Percentiles rank a stretch among this genome's conserved stretches.
These are phyloP conservation scores for Tetraodon nigroviridis DNA, from an alignment of 2,113 vertebrate genomes.

Conservation along the genomic window DNA sequence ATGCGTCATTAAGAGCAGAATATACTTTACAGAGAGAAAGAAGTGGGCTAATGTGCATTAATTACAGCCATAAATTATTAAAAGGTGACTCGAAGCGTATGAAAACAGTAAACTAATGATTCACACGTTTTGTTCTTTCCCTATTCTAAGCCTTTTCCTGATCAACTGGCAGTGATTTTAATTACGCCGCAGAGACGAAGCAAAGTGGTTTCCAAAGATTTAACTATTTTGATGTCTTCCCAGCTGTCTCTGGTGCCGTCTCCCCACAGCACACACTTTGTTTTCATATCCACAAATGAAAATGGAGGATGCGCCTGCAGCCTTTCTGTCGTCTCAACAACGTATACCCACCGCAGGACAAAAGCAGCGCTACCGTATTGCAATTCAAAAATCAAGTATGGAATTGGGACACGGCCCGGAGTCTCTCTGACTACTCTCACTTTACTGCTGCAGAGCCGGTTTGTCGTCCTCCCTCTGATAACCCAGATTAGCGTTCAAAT, in stretches of 20 bases:
- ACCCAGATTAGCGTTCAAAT: slow-evolving; percentile 10
- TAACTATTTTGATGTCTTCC: slow-evolving; percentile 34
- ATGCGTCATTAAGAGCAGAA: no score
- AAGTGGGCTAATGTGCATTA: no score
- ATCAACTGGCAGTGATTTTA: slow-evolving; percentile 12
- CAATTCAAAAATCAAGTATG: background rate
- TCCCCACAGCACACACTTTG: slow-evolving; percentile 34
- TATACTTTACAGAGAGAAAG: no score
- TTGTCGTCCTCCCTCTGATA: background rate
- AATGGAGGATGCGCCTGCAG: background rate
- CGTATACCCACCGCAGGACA: background rate
- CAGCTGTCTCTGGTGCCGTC: slow-evolving; percentile 31
- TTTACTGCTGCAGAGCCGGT: slow-evolving; percentile 1
- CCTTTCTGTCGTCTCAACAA: slow-evolving; percentile 6
- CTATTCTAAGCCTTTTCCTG: background rate
- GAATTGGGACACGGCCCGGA: background rate
- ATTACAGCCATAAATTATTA: no score
- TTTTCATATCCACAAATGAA: slow-evolving; percentile 40
- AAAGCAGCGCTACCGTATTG: background rate
- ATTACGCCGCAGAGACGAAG: slow-evolving; percentile 26
- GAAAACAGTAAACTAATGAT: no score
- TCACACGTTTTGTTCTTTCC: no score
- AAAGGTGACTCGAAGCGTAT: no score
- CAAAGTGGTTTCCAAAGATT: slow-evolving; percentile 28
- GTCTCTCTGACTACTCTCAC: background rate